A percentile compares a stretch with the other conserved stretches of the same genome.
Evolutionary conservation across 2,797 vertebrate species (phyloP).

Genomic region (Adelosebastes latens): DNA sequence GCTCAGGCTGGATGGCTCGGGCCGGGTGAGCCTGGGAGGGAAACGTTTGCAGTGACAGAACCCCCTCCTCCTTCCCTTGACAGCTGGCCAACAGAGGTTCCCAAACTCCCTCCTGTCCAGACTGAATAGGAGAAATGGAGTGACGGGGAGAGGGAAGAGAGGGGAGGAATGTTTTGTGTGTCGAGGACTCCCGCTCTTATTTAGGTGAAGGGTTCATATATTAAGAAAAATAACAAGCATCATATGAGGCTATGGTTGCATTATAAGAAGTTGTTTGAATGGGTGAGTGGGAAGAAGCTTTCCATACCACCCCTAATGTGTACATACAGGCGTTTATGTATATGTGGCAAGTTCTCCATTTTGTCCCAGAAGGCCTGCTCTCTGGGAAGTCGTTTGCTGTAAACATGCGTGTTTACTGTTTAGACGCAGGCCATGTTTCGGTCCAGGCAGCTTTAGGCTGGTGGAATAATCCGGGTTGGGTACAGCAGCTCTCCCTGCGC

Average conservation of each 20-base stretch:
- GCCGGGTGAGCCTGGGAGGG: conserved; percentile 1
- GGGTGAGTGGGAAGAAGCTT: neutral
- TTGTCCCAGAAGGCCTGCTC: conserved; percentile 50
- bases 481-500: conserved; percentile 10
- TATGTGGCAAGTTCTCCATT: conserved; percentile 14
- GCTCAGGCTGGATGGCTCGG: conserved; percentile 1
- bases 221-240: conserved; percentile 6
- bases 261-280: neutral
- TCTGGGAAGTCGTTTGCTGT: conserved; percentile 60
- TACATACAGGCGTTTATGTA: neutral
- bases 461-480: conserved; percentile 56
- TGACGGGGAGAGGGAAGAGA: neutral
- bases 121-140: conserved; percentile 42
- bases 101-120: conserved; percentile 65
- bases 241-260: neutral
- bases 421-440: conserved; percentile 40
- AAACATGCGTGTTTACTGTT: conserved; percentile 73
- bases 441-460: conserved; percentile 39
- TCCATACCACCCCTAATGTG: neutral
- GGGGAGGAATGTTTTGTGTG: conserved; percentile 9
- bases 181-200: neutral
- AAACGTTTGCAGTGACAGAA: conserved; percentile 37
- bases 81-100: conserved; percentile 73
- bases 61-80: conserved; percentile 35
- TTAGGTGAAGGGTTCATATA: neutral